Base-by-base conservation (phyloP, 2,888 invertebrate genomes). In the Dicycla oo region DNA sequence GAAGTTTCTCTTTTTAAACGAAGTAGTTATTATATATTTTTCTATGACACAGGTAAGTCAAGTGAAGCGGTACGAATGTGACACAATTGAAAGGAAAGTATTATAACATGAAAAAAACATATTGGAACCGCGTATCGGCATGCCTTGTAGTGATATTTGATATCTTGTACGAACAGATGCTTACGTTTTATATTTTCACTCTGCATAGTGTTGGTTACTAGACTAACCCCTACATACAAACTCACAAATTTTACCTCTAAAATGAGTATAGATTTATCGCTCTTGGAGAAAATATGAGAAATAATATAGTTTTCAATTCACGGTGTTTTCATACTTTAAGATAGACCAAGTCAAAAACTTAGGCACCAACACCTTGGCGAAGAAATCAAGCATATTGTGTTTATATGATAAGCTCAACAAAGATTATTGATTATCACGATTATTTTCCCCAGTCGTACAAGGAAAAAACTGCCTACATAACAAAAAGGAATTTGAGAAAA, bases 401-500 rank as follows among this genome's bases (percentile, higher is more conserved):
- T n/a, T n/a, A n/a, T 38, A 18, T 18, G 11, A 15, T 1, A 43
- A 18, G 2, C 20, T 58, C 13, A 18, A 30, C 15, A 45, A 23
- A 47, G 45, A 47, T 51, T 15, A 69, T 45, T 77, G 43, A 20
- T 15, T 15, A 45, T 20, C 26, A 60, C 30, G 6, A 26, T 49
- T 43, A 47, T 45, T 60, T 61, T 43, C 45, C 3, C 53, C 13
- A 60, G 26, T 40, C n/a, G 5, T 26, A n/a, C 2, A 53, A 3
- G n/a, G 1, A 20, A 54, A 72, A 72, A 51, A 3, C n/a, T 47
- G 15, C 26, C 58, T 45, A 13, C 60, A 80, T 38, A 61, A 54
- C 60, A 56, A 64, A 71, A 73, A 73, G 23, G 49, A 61, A 73
- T 73, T 73, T 60, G 20, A 73, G 51, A 66, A 76, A 74, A 73